These are phyloP conservation scores for Ctenopoma multispine DNA, from an alignment of 2,797 vertebrate genomes.

Conservation along the genomic window DNA sequence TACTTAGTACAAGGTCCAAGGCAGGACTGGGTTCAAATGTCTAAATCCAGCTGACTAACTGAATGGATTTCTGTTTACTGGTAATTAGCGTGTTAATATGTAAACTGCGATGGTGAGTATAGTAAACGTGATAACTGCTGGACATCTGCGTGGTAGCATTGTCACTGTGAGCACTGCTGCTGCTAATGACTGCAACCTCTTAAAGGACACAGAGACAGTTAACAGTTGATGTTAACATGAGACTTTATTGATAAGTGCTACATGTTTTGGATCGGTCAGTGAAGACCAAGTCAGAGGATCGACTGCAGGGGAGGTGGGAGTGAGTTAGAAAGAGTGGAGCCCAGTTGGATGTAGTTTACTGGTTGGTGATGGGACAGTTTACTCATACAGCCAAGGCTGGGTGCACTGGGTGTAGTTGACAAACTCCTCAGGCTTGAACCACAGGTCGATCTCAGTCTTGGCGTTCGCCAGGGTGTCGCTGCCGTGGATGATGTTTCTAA, in stretches of 20 bases:
- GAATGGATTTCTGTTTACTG: no score
- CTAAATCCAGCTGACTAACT: no score
- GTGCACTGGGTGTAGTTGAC: slow-evolving; percentile 84
- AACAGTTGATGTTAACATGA: slow-evolving; percentile 34
- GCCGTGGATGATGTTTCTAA: slow-evolving; percentile 95
- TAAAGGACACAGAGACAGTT: neutral
- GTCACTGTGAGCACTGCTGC: no score
- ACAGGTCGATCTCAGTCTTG: slow-evolving; percentile 89
- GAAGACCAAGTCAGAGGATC: slow-evolving; percentile 25
- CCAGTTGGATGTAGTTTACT: neutral
- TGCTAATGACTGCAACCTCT: neutral
- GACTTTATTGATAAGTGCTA: slow-evolving; percentile 65
- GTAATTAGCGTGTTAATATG: neutral
- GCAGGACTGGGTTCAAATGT: neutral
- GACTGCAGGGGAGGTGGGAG: slow-evolving; percentile 1
- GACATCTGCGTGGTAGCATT: no score
- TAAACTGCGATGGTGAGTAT: neutral
- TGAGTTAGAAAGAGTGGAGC: neutral
- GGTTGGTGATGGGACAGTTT: slow-evolving; percentile 43
- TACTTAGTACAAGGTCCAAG: neutral
- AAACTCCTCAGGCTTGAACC: slow-evolving; percentile 91
- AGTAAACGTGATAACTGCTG: neutral
- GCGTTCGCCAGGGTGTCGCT: slow-evolving; percentile 93
- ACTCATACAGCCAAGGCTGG: slow-evolving; percentile 89
- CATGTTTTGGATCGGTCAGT: slow-evolving; percentile 34